Conservation (phyloP, 2,797 vertebrate genomes). For the Hypotaenidia okinawae region DNA sequence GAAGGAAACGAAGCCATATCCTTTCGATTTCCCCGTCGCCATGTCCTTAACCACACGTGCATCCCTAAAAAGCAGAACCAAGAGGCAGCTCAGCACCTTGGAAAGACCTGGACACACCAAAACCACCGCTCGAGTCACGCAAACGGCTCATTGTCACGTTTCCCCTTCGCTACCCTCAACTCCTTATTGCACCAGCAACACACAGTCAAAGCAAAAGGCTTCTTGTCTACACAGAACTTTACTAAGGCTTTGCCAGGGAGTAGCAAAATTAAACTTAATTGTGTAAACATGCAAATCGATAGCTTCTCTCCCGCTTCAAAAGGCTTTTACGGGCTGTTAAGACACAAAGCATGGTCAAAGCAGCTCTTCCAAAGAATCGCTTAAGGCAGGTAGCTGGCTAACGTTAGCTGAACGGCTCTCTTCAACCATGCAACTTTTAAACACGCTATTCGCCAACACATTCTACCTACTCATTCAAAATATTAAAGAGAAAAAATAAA, state of each 20-base stretch:
- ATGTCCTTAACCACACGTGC: constrained; percentile 98
- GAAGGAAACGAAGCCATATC: constrained; percentile 98
- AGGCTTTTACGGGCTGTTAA: constrained; percentile 59
- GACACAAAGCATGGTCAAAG: constrained; percentile 77
- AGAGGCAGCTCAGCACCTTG: constrained; percentile 34
- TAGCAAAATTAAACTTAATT: constrained; percentile 59
- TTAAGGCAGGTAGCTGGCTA: constrained; percentile 55
- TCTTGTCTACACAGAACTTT: constrained; percentile 50
- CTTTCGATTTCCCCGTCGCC: constrained; percentile 98
- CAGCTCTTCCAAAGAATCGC: constrained; percentile 54
- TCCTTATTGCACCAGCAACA: constrained; percentile 52
- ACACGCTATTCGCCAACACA: constrained; percentile 64
- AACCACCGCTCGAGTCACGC: constrained; percentile 36
- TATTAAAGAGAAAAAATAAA: constrained; percentile 71
- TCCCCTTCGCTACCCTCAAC: constrained; percentile 61
- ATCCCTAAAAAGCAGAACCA: constrained; percentile 85
- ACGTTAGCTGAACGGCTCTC: constrained; percentile 68
- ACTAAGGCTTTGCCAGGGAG: constrained; percentile 46
- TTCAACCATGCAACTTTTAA: constrained; percentile 74
- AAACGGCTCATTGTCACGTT: constrained; percentile 60
- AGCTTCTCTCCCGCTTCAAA: constrained; percentile 65
- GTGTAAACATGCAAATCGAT: constrained; percentile 78
- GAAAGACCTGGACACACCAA: background rate
- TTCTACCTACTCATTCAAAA: constrained; percentile 73
- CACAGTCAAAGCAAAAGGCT: constrained; percentile 54